Base-by-base conservation (phyloP, 2,888 invertebrate genomes). In the Caenorhabditis zanzibari region DNA sequence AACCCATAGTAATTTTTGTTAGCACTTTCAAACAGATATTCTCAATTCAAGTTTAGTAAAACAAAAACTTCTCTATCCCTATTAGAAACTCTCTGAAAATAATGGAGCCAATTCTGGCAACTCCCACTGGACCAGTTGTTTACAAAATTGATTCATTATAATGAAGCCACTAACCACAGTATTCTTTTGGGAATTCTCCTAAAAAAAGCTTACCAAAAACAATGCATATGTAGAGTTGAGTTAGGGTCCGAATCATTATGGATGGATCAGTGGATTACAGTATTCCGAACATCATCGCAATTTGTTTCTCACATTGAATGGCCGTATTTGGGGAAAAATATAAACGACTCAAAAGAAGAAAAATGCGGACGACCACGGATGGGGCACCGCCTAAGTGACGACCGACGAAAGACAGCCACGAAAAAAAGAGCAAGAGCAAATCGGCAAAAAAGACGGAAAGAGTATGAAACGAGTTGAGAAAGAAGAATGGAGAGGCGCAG, bases 371-470 rank as follows among this genome's bases (percentile, higher is more conserved):
- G 63, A 44, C 52, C 22, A 52, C 63, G 64, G 52, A 66, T 66
- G 66, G 68, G 66, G 75, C 76, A 68, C 59, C 68, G 76, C 68
- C 76, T 76, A 76, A 76, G 76, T 68, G 76, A 76, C 66, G 68
- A 64, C n/a, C 74, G 58, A 58, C 66, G 71, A 71, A 56, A 61
- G 49, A 64, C 64, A 28, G 54, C 38, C 58, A 71, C 71, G 72
- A 73, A 73, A 61, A 47, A 72, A 73, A 61, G 64, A 74, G 74
- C 64, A 74, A 75, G 75, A 75, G 75, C 76, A 76, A 76, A 76
- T 76, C 69, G 76, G 76, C 68, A 76, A 76, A 76, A 58, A 71
- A 71, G 71, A 71, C 71, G 58, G 58, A 58, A 47, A 76, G 76
- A 69, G 76, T 61, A 69, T 52, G 52, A 61, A 76, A 47, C 59